phyloP scores from a whole-genome alignment of 2,888 invertebrate species.

The Caenorhabditis sulstoni region DNA sequence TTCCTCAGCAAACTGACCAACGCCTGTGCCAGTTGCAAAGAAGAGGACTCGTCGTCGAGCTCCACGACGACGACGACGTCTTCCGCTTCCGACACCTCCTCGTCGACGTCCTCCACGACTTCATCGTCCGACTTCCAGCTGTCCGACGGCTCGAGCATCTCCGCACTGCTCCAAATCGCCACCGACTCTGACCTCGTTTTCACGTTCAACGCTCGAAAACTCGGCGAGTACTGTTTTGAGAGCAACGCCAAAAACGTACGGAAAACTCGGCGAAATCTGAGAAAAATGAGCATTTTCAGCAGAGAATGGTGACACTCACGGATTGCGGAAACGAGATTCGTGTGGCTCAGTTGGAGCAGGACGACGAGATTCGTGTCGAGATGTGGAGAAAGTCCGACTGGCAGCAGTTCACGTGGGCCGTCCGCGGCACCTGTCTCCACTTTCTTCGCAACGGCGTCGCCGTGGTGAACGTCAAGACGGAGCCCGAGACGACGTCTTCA shows the following conservation, averaged over 20 bases:
- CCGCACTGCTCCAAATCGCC: conserved; percentile 70
- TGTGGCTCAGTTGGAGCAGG: conserved; percentile 63
- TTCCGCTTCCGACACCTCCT: conserved; percentile 58
- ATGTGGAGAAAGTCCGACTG: conserved; percentile 71
- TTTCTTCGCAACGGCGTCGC: conserved; percentile 36
- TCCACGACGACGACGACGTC: conserved; percentile 25
- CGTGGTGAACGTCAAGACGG: no score
- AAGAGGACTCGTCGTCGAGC: conserved; percentile 63
- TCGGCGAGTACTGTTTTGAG: conserved; percentile 71
- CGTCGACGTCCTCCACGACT: conserved; percentile 18
- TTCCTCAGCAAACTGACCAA: conserved; percentile 64
- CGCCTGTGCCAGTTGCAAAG: conserved; percentile 42
- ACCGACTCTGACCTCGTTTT: conserved; percentile 69
- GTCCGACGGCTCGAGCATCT: conserved; percentile 63
- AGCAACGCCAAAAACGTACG: conserved; percentile 62
- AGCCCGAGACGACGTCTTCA: not conserved
- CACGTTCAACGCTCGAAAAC: conserved; percentile 67
- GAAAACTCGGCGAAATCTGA: no score
- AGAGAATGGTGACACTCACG: conserved; percentile 66
- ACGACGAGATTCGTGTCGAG: conserved; percentile 68
- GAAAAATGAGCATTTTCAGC: conserved; percentile 47
- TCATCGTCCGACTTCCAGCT: conserved; percentile 59
- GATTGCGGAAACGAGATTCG: conserved; percentile 68
- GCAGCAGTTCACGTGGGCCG: conserved; percentile 75
- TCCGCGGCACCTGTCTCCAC: conserved; percentile 69